Evolutionary conservation across 1,140 invertebrate species (phyloP).

Genomic region (Matsumurasca onukii): DNA sequence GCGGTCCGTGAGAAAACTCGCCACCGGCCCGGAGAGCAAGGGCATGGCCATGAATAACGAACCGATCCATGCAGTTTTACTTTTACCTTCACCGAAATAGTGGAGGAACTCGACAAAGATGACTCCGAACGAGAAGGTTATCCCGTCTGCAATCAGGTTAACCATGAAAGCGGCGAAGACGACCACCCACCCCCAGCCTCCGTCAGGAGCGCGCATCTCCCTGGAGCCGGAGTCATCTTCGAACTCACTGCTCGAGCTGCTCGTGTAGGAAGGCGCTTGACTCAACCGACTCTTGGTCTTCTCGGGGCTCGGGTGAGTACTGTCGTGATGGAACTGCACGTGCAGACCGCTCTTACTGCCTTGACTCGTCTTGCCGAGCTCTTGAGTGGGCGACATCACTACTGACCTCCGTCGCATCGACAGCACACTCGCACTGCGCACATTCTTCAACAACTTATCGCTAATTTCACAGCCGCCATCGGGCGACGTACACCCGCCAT

Average conservation of each 20-base stretch:
- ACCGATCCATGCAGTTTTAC: constrained; percentile 89
- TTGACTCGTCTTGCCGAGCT: not conserved
- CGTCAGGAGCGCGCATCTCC: constrained; percentile 68
- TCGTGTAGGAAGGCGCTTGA: not conserved
- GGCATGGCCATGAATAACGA: constrained; percentile 91
- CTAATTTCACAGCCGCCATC: constrained; percentile 9
- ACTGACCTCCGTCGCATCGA: constrained; percentile 35
- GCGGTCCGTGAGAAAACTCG: constrained; percentile 83
- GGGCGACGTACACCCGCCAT: not conserved
- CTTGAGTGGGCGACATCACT: constrained; percentile 36
- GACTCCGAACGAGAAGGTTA: constrained; percentile 85
- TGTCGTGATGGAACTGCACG: constrained; percentile 31
- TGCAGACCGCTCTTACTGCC: constrained; percentile 22
- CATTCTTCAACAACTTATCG: constrained; percentile 14
- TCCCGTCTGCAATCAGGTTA: constrained; percentile 88
- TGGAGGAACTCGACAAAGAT: constrained; percentile 78
- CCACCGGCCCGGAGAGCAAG: constrained; percentile 82
- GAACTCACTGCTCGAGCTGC: not conserved
- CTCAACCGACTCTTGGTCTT: not conserved
- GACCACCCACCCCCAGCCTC: constrained; percentile 80
- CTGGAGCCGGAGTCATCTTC: constrained; percentile 44
- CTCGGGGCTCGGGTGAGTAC: not conserved
- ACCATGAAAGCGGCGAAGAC: constrained; percentile 59
- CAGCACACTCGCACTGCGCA: constrained; percentile 22
- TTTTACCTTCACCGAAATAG: constrained; percentile 72